Percentiles rank a stretch among this genome's conserved stretches.
phyloP scores from a whole-genome alignment of 2,888 invertebrate genomes.

The Apocheima hispidaria region DNA sequence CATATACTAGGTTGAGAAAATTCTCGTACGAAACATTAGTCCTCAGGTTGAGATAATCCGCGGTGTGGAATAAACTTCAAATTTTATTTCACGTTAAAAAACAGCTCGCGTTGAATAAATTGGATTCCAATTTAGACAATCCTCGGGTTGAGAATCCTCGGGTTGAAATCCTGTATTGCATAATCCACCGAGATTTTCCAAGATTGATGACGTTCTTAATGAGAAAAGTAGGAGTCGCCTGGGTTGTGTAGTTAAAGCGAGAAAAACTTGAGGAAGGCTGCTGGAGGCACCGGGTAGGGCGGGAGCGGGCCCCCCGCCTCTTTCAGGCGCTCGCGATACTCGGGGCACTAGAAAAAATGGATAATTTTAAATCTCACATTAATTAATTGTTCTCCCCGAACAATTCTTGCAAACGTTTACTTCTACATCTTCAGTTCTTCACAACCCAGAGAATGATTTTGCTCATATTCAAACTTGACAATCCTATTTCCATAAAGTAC shows the following conservation, averaged over 20 bases:
- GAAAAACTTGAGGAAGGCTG: conserved; percentile 96
- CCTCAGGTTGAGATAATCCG: not conserved
- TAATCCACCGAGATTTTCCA: not conserved
- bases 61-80: too few species aligned
- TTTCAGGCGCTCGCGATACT: conserved; percentile 92
- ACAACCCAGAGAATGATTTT: too few species aligned
- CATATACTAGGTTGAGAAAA: not conserved
- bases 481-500: too few species aligned
- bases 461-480: too few species aligned
- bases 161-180: too few species aligned
- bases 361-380: not conserved
- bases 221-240: not conserved
- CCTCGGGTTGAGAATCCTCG: not conserved
- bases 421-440: too few species aligned
- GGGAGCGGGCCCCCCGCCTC: conserved; percentile 92
- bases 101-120: too few species aligned
- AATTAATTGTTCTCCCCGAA: too few species aligned
- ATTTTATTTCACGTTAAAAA: too few species aligned
- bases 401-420: too few species aligned
- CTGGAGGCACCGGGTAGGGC: conserved; percentile 94
- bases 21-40: not conserved
- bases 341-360: conserved; percentile 88
- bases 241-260: conserved; percentile 87
- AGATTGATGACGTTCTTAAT: not conserved
- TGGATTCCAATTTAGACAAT: too few species aligned